phyloP scores from a whole-genome alignment of 2,888 invertebrate genomes.

The Brachypterus glaber region DNA sequence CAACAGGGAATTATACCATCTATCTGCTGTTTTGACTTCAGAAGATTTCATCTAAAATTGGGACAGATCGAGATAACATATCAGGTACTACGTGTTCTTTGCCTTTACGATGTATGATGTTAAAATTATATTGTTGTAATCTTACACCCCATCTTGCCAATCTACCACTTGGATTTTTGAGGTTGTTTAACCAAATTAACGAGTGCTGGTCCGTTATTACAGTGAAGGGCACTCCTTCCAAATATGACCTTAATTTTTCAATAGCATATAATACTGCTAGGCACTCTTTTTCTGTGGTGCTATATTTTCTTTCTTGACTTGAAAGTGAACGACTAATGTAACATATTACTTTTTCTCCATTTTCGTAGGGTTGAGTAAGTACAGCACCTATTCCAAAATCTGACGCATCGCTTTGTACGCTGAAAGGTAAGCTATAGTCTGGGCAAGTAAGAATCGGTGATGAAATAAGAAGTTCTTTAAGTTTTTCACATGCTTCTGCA shows the following conservation, averaged over 20 bases:
- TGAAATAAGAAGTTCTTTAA: too few relatives aligned
- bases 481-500: too few relatives aligned
- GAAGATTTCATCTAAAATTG: conserved; percentile 4
- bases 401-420: too few relatives aligned
- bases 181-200: conserved; percentile 10
- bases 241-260: conserved; percentile 12
- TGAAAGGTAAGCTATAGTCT: too few relatives aligned
- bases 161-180: conserved; percentile 13
- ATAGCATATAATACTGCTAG: conserved; percentile 12
- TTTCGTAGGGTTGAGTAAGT: conserved; percentile 5
- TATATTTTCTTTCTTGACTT: conserved; percentile 13
- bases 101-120: conserved; percentile 16
- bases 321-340: not conserved
- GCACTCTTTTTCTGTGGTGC: conserved; percentile 13
- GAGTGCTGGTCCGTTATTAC: conserved; percentile 14
- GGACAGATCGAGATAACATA: conserved; percentile 13
- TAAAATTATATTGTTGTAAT: conserved; percentile 11
- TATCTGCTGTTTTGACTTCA: too few relatives aligned
- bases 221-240: conserved; percentile 13
- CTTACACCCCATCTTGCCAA: conserved; percentile 12
- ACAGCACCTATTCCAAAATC: conserved; percentile 17
- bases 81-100: conserved; percentile 17
- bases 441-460: too few relatives aligned
- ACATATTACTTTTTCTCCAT: conserved; percentile 7
- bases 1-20: too few relatives aligned